phyloP scores from a whole-genome alignment of 2,113 vertebrate species.

The Antennarius striatus region DNA sequence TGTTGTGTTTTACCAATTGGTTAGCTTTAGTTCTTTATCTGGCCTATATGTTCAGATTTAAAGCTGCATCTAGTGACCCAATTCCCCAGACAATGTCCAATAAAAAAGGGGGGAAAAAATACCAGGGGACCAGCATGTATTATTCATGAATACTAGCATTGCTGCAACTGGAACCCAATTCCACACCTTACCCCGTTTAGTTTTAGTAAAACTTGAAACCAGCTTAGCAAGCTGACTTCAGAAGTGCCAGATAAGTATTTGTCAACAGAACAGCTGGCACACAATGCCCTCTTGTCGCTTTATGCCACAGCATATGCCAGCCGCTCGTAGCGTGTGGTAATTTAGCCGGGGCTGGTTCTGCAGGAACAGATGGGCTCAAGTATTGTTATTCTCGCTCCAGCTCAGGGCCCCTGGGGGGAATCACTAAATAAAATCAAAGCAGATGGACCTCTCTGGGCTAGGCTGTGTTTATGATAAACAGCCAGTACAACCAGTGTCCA shows the following conservation, averaged over 20 bases:
- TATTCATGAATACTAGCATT: constrained; percentile 24
- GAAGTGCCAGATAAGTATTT: constrained; percentile 94
- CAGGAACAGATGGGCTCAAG: constrained; percentile 92
- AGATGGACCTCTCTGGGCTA: constrained; percentile 94
- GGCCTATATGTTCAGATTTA: constrained; percentile 67
- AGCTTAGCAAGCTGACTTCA: constrained; percentile 88
- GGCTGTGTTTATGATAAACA: constrained; percentile 88
- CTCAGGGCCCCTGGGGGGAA: constrained; percentile 87
- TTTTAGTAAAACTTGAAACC: constrained; percentile 76
- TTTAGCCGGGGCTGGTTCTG: constrained; percentile 88
- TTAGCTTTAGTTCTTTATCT: constrained; percentile 39
- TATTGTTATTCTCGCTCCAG: constrained; percentile 95
- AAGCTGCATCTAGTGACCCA: constrained; percentile 61
- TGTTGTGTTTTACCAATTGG: constrained; percentile 56
- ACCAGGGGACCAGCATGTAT: constrained; percentile 48
- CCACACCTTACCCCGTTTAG: constrained; percentile 59
- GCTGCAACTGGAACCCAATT: constrained; percentile 38
- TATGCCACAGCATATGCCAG: constrained; percentile 97
- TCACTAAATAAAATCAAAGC: constrained; percentile 94
- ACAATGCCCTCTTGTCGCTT: constrained; percentile 95
- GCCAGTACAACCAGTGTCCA: constrained; percentile 77
- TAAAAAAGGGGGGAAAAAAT: constrained; percentile 40
- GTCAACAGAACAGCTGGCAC: constrained; percentile 94
- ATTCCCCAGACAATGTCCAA: constrained; percentile 56
- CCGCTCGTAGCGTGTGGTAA: constrained; percentile 92